Evolutionary conservation across 1,140 invertebrate genomes (phyloP).

Genomic region (Microplitis mediator): DNA sequence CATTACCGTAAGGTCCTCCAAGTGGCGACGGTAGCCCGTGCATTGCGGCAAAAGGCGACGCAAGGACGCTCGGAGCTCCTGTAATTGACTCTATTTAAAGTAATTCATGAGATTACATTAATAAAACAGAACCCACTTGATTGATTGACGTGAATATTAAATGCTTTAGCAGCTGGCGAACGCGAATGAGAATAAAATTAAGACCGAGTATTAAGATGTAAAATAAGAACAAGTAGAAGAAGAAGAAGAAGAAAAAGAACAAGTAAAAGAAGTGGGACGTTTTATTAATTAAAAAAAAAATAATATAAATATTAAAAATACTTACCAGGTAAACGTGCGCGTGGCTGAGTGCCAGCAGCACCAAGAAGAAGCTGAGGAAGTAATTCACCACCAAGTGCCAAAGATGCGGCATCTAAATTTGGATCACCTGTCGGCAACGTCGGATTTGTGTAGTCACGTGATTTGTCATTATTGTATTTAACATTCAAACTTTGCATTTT

Average conservation of each 20-base stretch:
- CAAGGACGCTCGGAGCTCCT: constrained; percentile 80
- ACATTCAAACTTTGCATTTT: constrained; percentile 97
- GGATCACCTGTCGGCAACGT: constrained; percentile 92
- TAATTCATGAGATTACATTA: constrained; percentile 49
- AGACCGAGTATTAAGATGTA: not conserved
- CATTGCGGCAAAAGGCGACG: constrained; percentile 80
- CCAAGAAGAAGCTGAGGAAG: constrained; percentile 72
- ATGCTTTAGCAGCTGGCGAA: not conserved
- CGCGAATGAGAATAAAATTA: constrained; percentile 2
- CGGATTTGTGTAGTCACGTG: constrained; percentile 97
- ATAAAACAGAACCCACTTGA: constrained; percentile 22
- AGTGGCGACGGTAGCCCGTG: constrained; percentile 73
- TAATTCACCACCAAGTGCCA: constrained; percentile 68
- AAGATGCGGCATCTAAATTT: constrained; percentile 68
- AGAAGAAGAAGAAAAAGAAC: not conserved
- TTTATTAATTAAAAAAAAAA: constrained; percentile 17
- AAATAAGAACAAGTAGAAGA: not conserved
- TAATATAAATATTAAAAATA: constrained; percentile 17
- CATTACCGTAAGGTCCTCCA: constrained; percentile 70
- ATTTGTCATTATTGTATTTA: constrained; percentile 99
- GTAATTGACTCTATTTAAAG: constrained; percentile 61
- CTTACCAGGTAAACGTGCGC: constrained; percentile 60
- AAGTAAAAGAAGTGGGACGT: not conserved
- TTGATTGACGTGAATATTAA: constrained; percentile 22
- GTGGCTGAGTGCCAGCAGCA: constrained; percentile 69